Evolutionary conservation across 2,113 vertebrate species (phyloP).

Genomic region (Gasterosteus nipponicus): DNA sequence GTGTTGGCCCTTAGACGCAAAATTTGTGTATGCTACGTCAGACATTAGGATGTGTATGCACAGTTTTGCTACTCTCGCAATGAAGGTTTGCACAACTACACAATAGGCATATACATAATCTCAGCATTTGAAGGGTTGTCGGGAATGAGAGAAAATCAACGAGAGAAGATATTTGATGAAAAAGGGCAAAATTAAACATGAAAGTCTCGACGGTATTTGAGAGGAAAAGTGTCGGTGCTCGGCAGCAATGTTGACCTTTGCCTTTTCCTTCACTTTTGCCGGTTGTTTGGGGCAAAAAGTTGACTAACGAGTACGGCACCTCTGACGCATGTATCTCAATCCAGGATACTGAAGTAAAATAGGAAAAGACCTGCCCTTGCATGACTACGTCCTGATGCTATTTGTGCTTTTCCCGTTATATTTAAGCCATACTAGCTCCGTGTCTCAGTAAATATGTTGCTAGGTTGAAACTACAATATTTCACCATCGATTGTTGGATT

Average conservation of each 20-base stretch:
- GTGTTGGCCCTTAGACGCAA: conserved; percentile 25
- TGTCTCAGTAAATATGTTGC: neutral
- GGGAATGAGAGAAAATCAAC: neutral
- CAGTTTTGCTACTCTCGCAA: neutral
- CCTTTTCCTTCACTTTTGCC: neutral
- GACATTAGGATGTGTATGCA: conserved; percentile 22
- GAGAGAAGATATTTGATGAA: neutral
- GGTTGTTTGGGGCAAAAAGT: neutral
- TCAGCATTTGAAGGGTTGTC: neutral
- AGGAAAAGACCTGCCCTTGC: neutral
- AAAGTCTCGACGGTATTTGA: neutral
- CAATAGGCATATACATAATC: neutral
- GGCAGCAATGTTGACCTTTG: neutral
- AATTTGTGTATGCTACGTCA: conserved; percentile 31
- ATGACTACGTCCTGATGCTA: neutral
- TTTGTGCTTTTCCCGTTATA: neutral
- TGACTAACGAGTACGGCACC: neutral
- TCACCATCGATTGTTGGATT: neutral
- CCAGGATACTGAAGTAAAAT: conserved; percentile 5
- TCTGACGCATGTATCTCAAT: neutral
- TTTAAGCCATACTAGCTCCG: neutral
- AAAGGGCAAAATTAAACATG: neutral
- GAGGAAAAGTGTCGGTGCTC: neutral
- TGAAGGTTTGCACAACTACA: neutral
- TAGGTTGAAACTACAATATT: neutral